Evolutionary conservation across 1,140 invertebrate genomes (phyloP).

Genomic region (Drosophila pallidifrons): DNA sequence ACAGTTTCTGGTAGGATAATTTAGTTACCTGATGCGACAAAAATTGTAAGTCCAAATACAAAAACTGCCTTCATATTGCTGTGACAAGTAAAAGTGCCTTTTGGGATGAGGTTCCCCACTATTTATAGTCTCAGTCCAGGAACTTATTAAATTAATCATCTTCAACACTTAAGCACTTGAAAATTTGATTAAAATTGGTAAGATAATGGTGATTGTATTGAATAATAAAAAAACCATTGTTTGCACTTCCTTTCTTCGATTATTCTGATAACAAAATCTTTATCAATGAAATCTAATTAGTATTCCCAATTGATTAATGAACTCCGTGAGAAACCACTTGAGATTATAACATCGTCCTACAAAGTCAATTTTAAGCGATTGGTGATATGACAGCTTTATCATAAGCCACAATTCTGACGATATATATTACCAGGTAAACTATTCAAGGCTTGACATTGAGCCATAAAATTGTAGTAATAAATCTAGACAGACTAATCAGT

Average conservation of each 20-base stretch:
- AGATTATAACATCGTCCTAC: neutral
- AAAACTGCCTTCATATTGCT: slow-evolving; percentile 59
- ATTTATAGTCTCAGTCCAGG: slow-evolving; percentile 52
- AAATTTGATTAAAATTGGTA: slow-evolving; percentile 16
- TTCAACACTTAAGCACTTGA: slow-evolving; percentile 55
- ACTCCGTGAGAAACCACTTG: slow-evolving; percentile 9
- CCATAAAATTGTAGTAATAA: neutral
- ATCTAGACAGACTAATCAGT: slow-evolving; percentile 1
- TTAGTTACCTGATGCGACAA: slow-evolving; percentile 17
- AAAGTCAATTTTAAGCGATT: slow-evolving; percentile 6
- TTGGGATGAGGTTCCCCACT: slow-evolving; percentile 22
- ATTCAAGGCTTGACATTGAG: slow-evolving; percentile 35
- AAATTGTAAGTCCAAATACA: slow-evolving; percentile 29
- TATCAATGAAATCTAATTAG: slow-evolving; percentile 26
- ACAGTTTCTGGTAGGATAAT: no score
- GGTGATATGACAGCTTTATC: neutral
- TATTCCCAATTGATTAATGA: slow-evolving; percentile 13
- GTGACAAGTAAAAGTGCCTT: slow-evolving; percentile 26
- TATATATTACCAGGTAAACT: neutral
- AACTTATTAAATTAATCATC: slow-evolving; percentile 36
- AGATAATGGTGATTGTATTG: slow-evolving; percentile 38
- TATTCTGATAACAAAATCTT: slow-evolving; percentile 21
- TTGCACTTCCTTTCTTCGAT: slow-evolving; percentile 47
- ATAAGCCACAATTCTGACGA: neutral
- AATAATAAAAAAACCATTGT: slow-evolving; percentile 36